phyloP scores from a whole-genome alignment of 1,140 invertebrate species.

The Colletes latitarsis region DNA sequence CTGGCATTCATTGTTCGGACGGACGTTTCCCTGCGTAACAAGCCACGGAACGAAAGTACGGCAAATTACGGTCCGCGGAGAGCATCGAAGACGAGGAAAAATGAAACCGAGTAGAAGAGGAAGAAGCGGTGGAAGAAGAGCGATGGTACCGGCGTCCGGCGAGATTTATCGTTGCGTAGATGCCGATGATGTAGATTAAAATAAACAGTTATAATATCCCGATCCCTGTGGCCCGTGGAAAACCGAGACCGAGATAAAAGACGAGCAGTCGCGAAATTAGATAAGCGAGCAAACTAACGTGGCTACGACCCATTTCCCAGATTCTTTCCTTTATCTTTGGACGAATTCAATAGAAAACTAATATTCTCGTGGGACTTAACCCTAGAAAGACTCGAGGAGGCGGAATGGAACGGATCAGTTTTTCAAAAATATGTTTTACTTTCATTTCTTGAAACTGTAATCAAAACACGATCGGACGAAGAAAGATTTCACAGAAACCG shows the following conservation, averaged over 20 bases:
- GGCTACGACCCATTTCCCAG: conserved; percentile 53
- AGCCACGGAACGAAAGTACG: conserved; percentile 32
- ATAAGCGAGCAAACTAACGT: conserved; percentile 43
- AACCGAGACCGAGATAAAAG: conserved; percentile 2
- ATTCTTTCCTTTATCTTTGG: conserved; percentile 46
- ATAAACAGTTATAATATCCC: conserved; percentile 62
- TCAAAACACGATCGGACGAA: neutral
- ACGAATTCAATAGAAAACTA: conserved; percentile 18
- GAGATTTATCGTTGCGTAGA: conserved; percentile 60
- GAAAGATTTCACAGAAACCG: neutral
- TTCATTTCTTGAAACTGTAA: neutral
- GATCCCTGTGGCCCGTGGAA: conserved; percentile 10
- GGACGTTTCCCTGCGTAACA: conserved; percentile 35
- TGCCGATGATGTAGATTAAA: conserved; percentile 61
- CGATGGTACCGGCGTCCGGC: conserved; percentile 40
- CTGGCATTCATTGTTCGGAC: conserved; percentile 37
- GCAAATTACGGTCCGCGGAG: conserved; percentile 13
- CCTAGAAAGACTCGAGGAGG: too few relatives aligned
- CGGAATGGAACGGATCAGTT: too few relatives aligned
- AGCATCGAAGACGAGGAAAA: neutral
- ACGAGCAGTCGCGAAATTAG: conserved; percentile 37
- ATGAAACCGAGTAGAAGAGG: neutral
- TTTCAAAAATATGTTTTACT: too few relatives aligned
- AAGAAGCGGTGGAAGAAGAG: neutral
- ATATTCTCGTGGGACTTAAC: conserved; percentile 12